Base-by-base conservation (phyloP, 37 sponge, comb jelly and placozoan species). In the Cladorhizidae sp. region DNA sequence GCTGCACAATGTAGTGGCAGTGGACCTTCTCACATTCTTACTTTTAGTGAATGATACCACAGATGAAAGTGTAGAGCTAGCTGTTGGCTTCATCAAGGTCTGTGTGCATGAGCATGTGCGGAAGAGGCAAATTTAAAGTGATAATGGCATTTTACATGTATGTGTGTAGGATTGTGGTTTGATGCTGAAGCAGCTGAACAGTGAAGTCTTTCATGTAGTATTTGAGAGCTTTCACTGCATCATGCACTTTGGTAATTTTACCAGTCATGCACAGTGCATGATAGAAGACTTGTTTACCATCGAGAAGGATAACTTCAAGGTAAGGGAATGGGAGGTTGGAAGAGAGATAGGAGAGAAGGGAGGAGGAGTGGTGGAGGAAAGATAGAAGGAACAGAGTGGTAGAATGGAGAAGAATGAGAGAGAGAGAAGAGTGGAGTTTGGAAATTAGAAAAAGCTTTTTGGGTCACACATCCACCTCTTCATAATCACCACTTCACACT, bases 31-130 rank as follows among this genome's bases (percentile, higher is more conserved):
- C 29, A 90, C 96, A 26, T 64, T 98, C 37, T 75, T 98, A 0
- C 73, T 98, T 68, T n/a, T n/a, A n/a, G n/a, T n/a, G n/a, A 96
- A 98, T 73, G 85, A 88, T 0, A 87, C 99, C 0, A 96, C 92
- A 1, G 92, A 93, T 59, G 96, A 98, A 81, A 95, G 92, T 57
- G 93, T 98, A 3, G 99, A 98, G 72, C 86, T 98, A 21, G 88
- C 94, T 41, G 86, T 95, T 22, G 92, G 93, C 25, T 92, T 95
- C 67, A 73, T 91, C 57, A 95, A 92, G 77, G 82, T 75, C 15
- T 52, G 54, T 52, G n/a, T n/a, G n/a, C n/a, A n/a, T n/a, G n/a
- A n/a, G n/a, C n/a, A n/a, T n/a, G n/a, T n/a, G n/a, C n/a, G n/a
- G n/a, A 52, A 15, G 54, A 15, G 54, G 15, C 11, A 52, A 52